Percentiles rank a stretch among this genome's conserved stretches.
These are phyloP conservation scores for Hermaeophaga mercurialis DNA, from an alignment of 2,888 invertebrate species.

Conservation along the genomic window DNA sequence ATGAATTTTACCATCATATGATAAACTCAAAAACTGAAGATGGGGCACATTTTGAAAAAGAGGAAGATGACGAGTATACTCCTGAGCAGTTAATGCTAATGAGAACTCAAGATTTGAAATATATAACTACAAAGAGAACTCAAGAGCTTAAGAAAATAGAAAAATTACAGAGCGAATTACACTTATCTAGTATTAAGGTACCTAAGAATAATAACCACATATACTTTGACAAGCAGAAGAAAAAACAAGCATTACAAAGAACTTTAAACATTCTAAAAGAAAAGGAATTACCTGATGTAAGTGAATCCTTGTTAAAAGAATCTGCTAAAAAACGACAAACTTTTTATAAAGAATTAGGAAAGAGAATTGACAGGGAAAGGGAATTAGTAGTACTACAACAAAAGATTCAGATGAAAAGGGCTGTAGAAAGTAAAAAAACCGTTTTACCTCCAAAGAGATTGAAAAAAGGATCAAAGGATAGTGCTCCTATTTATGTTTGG, in stretches of 20 bases:
- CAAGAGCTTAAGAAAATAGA: slow-evolving; percentile 81
- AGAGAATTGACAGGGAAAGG: slow-evolving; percentile 77
- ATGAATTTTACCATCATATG: slow-evolving; percentile 99
- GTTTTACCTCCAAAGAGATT: slow-evolving; percentile 69
- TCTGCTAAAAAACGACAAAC: slow-evolving; percentile 66
- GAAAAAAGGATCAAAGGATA: slow-evolving; percentile 65
- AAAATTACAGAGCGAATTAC: slow-evolving; percentile 76
- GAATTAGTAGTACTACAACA: slow-evolving; percentile 76
- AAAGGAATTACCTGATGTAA: slow-evolving; percentile 64
- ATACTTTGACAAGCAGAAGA: slow-evolving; percentile 79
- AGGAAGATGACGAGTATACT: slow-evolving; percentile 75
- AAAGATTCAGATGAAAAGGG: slow-evolving; percentile 76
- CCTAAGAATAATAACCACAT: slow-evolving; percentile 75
- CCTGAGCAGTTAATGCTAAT: slow-evolving; percentile 86
- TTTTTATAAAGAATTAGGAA: slow-evolving; percentile 74
- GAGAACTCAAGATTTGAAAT: slow-evolving; percentile 90
- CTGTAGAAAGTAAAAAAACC: slow-evolving; percentile 67
- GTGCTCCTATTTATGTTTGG: slow-evolving; percentile 80
- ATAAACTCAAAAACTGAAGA: slow-evolving; percentile 77
- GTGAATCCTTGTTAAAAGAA: slow-evolving; percentile 60
- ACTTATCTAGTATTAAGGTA: slow-evolving; percentile 78
- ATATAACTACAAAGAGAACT: slow-evolving; percentile 83
- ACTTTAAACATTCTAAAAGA: slow-evolving; percentile 59
- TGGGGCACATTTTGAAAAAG: slow-evolving; percentile 68
- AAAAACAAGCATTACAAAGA: slow-evolving; percentile 65